These are phyloP conservation scores for Hydrocynus forskahlii DNA, from an alignment of 2,797 vertebrate genomes.

Conservation along the genomic window DNA sequence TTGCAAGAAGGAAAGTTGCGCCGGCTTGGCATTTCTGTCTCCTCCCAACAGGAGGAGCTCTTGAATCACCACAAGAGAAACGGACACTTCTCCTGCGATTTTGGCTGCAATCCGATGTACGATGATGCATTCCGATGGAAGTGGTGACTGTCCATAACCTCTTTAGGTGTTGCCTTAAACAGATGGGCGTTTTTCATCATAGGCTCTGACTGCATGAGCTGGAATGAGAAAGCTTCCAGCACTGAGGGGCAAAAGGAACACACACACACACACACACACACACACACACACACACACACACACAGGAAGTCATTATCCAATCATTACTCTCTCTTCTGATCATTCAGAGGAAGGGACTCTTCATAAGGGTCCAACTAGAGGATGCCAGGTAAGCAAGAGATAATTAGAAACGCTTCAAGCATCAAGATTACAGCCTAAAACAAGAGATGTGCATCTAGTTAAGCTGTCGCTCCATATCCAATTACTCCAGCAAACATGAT, in stretches of 20 bases:
- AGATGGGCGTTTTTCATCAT: constrained; percentile 51
- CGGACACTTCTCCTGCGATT: background rate
- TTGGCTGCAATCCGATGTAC: constrained; percentile 11
- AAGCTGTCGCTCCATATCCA: constrained; percentile 58
- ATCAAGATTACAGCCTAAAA: constrained; percentile 58
- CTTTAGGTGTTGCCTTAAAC: constrained; percentile 49
- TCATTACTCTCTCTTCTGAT: constrained; percentile 57
- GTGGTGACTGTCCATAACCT: constrained; percentile 50
- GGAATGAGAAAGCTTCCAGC: constrained; percentile 42
- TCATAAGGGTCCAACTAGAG: constrained; percentile 66
- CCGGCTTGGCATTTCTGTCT: constrained; percentile 34
- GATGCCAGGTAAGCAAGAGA: constrained; percentile 62
- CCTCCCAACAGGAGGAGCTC: constrained; percentile 74
- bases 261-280: constrained; percentile 14
- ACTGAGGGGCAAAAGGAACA: constrained; percentile 25
- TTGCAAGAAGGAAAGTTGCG: background rate
- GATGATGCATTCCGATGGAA: constrained; percentile 48
- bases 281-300: too few species aligned
- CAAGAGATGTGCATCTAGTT: constrained; percentile 57
- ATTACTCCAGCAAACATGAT: constrained; percentile 61
- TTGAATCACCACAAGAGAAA: constrained; percentile 59
- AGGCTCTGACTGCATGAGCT: constrained; percentile 28
- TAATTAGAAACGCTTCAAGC: constrained; percentile 67
- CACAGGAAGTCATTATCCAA: constrained; percentile 26
- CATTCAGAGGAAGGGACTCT: constrained; percentile 57